Percentiles rank a stretch among this genome's conserved stretches.
Evolutionary conservation across 2,888 invertebrate genomes (phyloP).

Genomic region (Keiferia lycopersicella): DNA sequence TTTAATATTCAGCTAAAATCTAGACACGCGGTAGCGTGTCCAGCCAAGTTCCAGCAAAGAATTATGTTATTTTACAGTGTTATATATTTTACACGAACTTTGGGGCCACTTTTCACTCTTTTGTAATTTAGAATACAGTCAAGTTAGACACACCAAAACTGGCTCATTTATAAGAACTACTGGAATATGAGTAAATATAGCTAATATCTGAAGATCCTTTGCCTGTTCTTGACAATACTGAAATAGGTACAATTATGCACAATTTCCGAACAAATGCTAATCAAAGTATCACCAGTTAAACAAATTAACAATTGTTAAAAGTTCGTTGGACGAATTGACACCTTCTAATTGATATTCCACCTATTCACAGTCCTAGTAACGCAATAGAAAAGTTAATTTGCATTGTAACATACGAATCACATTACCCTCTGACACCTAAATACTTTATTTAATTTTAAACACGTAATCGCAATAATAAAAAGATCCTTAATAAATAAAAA

Average conservation of each 20-base stretch:
- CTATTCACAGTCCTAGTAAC: slow-evolving; percentile 9
- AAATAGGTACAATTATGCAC: background rate
- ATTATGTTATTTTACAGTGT: too few species aligned
- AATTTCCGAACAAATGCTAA: background rate
- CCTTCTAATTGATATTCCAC: background rate
- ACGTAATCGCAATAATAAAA: slow-evolving; percentile 17
- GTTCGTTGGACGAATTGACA: slow-evolving; percentile 14
- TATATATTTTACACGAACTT: too few species aligned
- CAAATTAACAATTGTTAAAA: slow-evolving; percentile 2
- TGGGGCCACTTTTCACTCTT: too few species aligned
- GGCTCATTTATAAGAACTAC: too few species aligned
- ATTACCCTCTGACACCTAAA: slow-evolving; percentile 25
- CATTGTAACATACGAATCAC: slow-evolving; percentile 20
- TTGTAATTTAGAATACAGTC: too few species aligned
- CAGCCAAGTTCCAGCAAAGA: too few species aligned
- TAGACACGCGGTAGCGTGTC: too few species aligned
- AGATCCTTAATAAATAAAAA: background rate
- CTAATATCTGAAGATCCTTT: background rate
- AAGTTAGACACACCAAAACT: too few species aligned
- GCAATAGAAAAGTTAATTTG: slow-evolving; percentile 22
- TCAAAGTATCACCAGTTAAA: background rate
- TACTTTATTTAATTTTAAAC: background rate
- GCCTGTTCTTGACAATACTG: background rate
- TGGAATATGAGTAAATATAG: background rate
- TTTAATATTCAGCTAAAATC: background rate